A percentile compares a stretch with the other conserved stretches of the same genome.
phyloP scores from a whole-genome alignment of 2,888 invertebrate genomes.

The Campoletis raptor region DNA sequence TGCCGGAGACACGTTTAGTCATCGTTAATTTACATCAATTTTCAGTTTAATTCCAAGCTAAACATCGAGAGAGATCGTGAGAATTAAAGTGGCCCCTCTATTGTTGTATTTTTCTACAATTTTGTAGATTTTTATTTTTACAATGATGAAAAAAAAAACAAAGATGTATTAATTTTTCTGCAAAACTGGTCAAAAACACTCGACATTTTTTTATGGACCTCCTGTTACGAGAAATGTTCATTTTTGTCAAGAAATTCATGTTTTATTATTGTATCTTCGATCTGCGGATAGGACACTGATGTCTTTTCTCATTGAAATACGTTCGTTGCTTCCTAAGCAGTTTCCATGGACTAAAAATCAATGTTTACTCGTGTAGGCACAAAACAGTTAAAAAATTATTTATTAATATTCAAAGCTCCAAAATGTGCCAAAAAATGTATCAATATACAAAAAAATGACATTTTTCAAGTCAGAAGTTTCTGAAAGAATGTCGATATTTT shows the following conservation, averaged over 20 bases:
- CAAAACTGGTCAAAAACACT: neutral
- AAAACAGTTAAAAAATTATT: neutral
- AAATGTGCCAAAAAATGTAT: neutral
- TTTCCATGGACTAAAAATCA: neutral
- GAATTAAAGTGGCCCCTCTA: constrained; percentile 37
- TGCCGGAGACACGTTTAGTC: neutral
- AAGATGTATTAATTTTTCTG: neutral
- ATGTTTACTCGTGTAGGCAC: neutral
- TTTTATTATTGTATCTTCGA: too few species aligned
- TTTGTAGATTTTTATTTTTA: neutral
- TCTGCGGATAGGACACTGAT: too few species aligned
- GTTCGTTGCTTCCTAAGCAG: too few species aligned
- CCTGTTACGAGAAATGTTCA: neutral
- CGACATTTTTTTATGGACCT: neutral
- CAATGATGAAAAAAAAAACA: neutral
- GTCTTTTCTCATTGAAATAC: too few species aligned
- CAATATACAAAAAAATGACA: neutral
- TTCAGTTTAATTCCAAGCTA: constrained; percentile 4
- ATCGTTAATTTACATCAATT: neutral
- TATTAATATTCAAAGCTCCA: neutral
- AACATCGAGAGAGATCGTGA: constrained; percentile 38
- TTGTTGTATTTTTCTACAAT: neutral
- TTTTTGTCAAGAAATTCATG: too few species aligned
- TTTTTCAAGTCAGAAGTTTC: neutral
- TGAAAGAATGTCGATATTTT: neutral